A percentile compares a stretch with the other conserved stretches of the same genome.
phyloP scores from a whole-genome alignment of 2,113 vertebrate genomes.

The Malurus cyaneus region DNA sequence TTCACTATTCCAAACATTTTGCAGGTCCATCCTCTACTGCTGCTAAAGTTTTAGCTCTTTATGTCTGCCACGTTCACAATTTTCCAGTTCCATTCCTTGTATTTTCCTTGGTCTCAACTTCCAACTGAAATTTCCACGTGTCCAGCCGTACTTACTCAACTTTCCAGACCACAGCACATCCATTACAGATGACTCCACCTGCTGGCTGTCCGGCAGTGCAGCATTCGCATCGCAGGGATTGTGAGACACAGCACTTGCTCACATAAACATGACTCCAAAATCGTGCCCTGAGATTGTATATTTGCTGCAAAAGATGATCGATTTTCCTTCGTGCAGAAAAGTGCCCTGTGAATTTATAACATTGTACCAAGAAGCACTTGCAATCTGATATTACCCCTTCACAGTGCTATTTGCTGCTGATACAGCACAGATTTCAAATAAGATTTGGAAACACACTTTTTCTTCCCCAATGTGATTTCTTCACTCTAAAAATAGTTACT shows the following conservation, averaged over 20 bases:
- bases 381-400: not conserved
- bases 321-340: not conserved
- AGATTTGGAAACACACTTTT: not conserved
- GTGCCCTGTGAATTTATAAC: not conserved
- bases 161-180: not conserved
- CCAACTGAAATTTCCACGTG: slow-evolving; percentile 32
- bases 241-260: fast-evolving
- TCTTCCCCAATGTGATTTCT: not conserved
- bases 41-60: slow-evolving; percentile 1
- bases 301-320: not conserved
- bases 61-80: not conserved
- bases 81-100: slow-evolving; percentile 46
- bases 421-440: not conserved
- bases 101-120: slow-evolving; percentile 30
- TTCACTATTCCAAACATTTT: slow-evolving; percentile 34
- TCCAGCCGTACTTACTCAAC: not conserved
- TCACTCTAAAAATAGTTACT: not conserved
- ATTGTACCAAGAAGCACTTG: not conserved
- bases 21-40: slow-evolving; percentile 31
- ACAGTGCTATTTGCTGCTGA: not conserved
- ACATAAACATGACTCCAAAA: not conserved
- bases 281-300: not conserved
- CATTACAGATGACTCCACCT: slow-evolving; percentile 41
- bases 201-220: not conserved
- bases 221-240: fast-evolving